phyloP scores from a whole-genome alignment of 1,140 invertebrate genomes.

The Hylyphantes graminicola region DNA sequence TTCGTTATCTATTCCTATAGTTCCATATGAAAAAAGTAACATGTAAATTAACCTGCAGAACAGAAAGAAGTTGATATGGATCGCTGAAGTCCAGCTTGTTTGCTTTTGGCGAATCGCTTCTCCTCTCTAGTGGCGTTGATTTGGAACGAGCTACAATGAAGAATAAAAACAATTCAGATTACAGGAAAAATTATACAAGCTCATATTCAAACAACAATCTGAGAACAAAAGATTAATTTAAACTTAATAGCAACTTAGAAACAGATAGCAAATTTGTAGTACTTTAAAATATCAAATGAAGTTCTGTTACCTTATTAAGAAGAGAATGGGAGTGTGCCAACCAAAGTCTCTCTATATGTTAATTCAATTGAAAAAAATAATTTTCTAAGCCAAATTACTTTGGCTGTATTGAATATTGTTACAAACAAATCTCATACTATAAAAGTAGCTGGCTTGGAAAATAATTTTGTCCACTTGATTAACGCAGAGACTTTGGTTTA shows the following conservation, averaged over 20 bases:
- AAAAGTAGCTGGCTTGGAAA: no score
- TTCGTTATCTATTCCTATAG: background rate
- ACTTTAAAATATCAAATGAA: background rate
- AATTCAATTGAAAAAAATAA: no score
- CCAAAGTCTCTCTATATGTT: no score
- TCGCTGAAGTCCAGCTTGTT: conserved; percentile 3
- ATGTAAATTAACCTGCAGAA: conserved; percentile 36
- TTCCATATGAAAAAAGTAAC: background rate
- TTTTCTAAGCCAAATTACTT: no score
- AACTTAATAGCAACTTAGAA: background rate
- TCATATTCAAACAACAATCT: background rate
- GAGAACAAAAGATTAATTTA: background rate
- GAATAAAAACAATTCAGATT: background rate
- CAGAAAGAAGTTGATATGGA: conserved; percentile 27
- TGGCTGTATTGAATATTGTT: no score
- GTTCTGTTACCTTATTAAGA: background rate
- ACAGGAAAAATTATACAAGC: background rate
- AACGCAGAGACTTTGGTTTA: no score
- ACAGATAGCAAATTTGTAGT: background rate
- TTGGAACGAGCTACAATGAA: conserved; percentile 42
- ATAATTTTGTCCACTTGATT: no score
- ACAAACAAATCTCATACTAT: no score
- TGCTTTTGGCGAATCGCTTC: conserved; percentile 27
- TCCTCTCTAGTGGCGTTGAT: conserved; percentile 41
- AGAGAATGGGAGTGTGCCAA: no score